These are phyloP conservation scores for Babylonia areolata DNA, from an alignment of 1,140 invertebrate species.

Conservation along the genomic window DNA sequence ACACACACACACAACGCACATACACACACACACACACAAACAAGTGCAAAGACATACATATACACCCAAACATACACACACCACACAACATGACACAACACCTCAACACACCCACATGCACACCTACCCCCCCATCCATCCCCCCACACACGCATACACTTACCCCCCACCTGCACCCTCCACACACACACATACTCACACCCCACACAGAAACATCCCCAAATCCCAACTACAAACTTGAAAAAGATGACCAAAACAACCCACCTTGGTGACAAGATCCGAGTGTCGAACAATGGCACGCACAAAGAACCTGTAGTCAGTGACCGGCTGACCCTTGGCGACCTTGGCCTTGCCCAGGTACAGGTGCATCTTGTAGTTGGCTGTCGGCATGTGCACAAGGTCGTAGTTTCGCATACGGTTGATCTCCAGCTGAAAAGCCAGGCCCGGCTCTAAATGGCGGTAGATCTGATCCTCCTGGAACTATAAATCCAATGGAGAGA, in stretches of 20 bases:
- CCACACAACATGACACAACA: no score
- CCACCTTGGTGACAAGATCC: conserved; percentile 93
- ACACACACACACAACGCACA: no score
- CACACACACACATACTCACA: no score
- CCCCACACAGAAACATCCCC: no score
- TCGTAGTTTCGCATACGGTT: conserved; percentile 97
- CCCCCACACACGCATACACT: no score
- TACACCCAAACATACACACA: no score
- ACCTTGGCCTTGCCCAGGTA: conserved; percentile 96
- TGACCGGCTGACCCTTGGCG: conserved; percentile 94
- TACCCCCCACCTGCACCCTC: no score
- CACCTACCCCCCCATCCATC: no score
- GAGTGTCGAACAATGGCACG: conserved; percentile 98
- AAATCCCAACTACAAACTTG: no score
- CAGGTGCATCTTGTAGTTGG: conserved; percentile 99
- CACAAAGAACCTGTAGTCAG: conserved; percentile 98
- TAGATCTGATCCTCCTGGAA: conserved; percentile 97
- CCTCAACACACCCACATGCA: no score
- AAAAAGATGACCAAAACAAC: neutral
- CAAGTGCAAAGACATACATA: no score
- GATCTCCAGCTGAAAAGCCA: conserved; percentile 97
- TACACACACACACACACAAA: no score
- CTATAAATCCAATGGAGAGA: conserved; percentile 43
- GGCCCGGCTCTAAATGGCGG: conserved; percentile 95
- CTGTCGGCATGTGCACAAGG: conserved; percentile 91